Evolutionary conservation across 2,113 vertebrate species (phyloP).

Genomic region (Macheiramphus alcinus): DNA sequence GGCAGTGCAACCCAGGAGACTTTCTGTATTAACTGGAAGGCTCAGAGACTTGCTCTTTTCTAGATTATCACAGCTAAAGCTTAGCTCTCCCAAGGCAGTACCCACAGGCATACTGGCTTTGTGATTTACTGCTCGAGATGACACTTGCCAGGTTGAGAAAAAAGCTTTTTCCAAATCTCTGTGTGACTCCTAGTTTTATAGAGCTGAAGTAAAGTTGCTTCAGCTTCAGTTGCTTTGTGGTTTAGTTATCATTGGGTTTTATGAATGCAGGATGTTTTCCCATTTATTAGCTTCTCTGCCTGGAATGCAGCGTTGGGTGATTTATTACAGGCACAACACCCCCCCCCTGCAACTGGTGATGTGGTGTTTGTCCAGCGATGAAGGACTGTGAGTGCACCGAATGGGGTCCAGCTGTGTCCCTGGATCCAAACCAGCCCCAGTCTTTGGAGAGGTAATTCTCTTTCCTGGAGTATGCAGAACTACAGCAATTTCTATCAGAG

Average conservation of each 20-base stretch:
- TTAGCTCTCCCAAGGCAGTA: background rate
- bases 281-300: slow-evolving; percentile 7
- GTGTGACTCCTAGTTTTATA: slow-evolving; percentile 26
- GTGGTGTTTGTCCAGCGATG: background rate
- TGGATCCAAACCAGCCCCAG: background rate
- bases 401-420: background rate
- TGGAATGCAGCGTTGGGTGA: background rate
- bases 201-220: background rate
- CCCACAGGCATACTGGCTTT: background rate
- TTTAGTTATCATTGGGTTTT: slow-evolving; percentile 23
- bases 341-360: background rate
- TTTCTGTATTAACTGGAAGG: background rate
- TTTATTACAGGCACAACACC: background rate
- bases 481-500: background rate
- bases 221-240: background rate
- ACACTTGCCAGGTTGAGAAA: background rate
- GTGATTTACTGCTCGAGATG: slow-evolving; percentile 4
- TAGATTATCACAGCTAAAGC: background rate
- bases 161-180: background rate
- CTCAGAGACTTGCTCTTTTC: background rate
- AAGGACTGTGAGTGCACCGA: background rate
- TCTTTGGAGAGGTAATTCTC: background rate
- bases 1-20: background rate
- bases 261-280: background rate
- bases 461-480: background rate